These are phyloP conservation scores for Meloidogyne floridensis DNA, from an alignment of 1,140 invertebrate genomes.

Conservation along the genomic window DNA sequence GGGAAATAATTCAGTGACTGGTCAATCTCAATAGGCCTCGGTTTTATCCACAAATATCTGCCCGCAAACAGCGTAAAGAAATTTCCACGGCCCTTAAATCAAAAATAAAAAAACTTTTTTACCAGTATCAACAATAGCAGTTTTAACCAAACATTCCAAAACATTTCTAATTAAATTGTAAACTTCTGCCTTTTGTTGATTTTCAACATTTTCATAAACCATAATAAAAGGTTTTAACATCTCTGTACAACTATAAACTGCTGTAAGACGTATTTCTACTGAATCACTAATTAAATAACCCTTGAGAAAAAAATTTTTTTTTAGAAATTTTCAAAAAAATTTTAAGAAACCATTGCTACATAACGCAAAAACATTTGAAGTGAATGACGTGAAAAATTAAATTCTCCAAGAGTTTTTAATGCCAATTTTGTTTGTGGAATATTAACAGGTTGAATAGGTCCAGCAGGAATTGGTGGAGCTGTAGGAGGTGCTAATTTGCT, in stretches of 20 bases:
- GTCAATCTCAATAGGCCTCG: no score
- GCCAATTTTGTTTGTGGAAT: constrained; percentile 84
- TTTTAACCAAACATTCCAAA: constrained; percentile 83
- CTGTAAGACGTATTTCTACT: constrained; percentile 86
- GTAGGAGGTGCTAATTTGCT: constrained; percentile 55
- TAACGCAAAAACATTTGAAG: constrained; percentile 63
- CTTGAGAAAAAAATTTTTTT: constrained; percentile 60
- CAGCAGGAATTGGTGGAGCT: constrained; percentile 41
- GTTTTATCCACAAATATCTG: no score
- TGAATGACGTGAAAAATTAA: constrained; percentile 82
- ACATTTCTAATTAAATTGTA: constrained; percentile 69
- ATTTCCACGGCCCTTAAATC: no score
- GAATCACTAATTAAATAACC: constrained; percentile 90
- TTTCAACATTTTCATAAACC: constrained; percentile 66
- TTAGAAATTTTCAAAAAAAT: constrained; percentile 12
- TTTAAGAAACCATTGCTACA: constrained; percentile 49
- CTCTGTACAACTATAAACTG: constrained; percentile 87
- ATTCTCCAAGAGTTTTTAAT: constrained; percentile 86
- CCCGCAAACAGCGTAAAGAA: no score
- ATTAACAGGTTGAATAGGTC: constrained; percentile 72
- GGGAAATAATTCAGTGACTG: no score
- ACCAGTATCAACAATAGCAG: constrained; percentile 90
- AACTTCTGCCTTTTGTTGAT: constrained; percentile 58
- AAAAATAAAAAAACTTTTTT: constrained; percentile 6
- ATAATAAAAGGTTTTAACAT: constrained; percentile 79